Base-by-base conservation (phyloP, 2,113 vertebrate species). In the Scophthalmus maximus region DNA sequence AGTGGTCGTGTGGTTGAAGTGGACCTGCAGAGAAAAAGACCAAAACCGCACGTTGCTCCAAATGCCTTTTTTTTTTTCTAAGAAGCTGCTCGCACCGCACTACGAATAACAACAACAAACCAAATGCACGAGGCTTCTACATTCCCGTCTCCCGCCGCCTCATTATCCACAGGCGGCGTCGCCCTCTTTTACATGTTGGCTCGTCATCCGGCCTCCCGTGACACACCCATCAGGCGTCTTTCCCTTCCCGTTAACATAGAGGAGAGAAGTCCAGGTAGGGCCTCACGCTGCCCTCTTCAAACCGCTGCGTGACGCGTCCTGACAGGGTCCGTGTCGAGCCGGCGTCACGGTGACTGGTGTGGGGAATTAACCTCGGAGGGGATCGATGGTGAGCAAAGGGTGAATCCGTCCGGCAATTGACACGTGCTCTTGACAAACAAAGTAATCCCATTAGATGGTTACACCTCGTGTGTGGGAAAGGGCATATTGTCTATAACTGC, bases 321-420 rank as follows among this genome's bases (percentile, higher is more conserved):
- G 60, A 32, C 27, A 11, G 17, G 23, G 11, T 79, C 81, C 29
- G 18, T 50, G n/a, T 53, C 42, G 55, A 34, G 18, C 49, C 58
- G n/a, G n/a, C 15, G 60, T 27, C 42, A 29, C 49, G 18, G 29
- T 9, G 3, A 75, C 76, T 62, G 4, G 7, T 79, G 72, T 14
- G n/a, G 65, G 58, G 73, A 80, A 72, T 80, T 61, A 34, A 49
- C n/a, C 66, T 74, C 1, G 1, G 52, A 25, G 59, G 50, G 50
- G 78, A 86, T 25, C 12, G 6, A 3, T 17, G 36, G 36, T 15
- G 18, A 73, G 57, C 44, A 81, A 77, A 79, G 14, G 38, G 22
- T 55, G 36, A 73, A 84, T 71, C 42, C 42, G n/a, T 79, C 14
- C 69, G 49, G 69, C 66, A 72, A 72, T 46, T 68, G 32, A 34